These are phyloP conservation scores for Suricata suricatta DNA, from an alignment of 2,113 vertebrate genomes.

Conservation along the genomic window DNA sequence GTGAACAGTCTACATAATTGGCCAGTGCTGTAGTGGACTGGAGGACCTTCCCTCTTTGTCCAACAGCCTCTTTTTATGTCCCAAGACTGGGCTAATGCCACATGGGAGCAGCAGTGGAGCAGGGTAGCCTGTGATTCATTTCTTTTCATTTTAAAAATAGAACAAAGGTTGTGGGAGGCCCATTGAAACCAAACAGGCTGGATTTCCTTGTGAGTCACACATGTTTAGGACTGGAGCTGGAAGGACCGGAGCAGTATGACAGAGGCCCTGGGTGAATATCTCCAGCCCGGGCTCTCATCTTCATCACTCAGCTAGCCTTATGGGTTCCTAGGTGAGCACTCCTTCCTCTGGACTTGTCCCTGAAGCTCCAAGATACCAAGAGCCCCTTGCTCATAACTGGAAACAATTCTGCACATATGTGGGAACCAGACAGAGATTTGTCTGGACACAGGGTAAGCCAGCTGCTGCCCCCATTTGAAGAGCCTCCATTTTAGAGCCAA, in stretches of 20 bases:
- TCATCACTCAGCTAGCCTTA: neutral
- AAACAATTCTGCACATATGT: neutral
- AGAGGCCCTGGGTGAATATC: neutral
- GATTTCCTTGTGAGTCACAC: neutral
- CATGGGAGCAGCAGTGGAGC: accelerated
- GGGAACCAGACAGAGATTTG: neutral
- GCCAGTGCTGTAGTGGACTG: neutral
- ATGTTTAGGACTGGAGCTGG: neutral
- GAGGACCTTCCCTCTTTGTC: neutral
- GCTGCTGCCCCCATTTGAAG: neutral
- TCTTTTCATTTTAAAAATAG: neutral
- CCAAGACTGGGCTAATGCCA: neutral
- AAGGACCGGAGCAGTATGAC: neutral
- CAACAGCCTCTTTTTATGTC: neutral
- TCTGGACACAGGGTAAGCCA: neutral
- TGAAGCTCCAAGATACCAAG: neutral
- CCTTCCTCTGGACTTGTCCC: neutral
- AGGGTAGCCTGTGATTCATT: neutral
- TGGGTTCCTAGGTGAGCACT: too few relatives aligned
- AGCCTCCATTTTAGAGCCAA: neutral
- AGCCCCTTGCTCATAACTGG: neutral
- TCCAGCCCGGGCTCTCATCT: neutral
- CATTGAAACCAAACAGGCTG: neutral
- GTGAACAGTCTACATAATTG: too few relatives aligned
- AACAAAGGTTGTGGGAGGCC: neutral